Conservation (phyloP, 2,113 vertebrate species). For the Varanus komodoensis region DNA sequence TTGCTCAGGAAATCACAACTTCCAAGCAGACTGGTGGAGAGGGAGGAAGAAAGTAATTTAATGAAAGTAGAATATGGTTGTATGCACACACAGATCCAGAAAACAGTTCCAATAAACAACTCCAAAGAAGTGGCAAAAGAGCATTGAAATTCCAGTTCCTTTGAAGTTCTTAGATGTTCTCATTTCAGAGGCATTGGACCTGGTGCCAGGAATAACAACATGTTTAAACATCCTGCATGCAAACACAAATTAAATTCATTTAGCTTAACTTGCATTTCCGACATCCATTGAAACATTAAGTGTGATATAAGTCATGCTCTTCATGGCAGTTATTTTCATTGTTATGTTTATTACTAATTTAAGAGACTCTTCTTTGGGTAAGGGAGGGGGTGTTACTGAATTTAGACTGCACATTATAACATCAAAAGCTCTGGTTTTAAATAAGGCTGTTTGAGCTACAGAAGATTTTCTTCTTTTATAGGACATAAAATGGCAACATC, state of each 20-base stretch:
- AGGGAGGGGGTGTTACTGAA: constrained; percentile 66
- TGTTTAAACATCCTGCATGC: constrained; percentile 76
- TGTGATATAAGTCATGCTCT: constrained; percentile 69
- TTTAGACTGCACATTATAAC: constrained; percentile 73
- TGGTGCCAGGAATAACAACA: constrained; percentile 84
- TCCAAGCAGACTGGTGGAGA: constrained; percentile 8
- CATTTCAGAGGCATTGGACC: constrained; percentile 77
- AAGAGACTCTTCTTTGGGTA: constrained; percentile 56
- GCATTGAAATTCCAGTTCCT: constrained; percentile 74
- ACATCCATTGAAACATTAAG: constrained; percentile 68
- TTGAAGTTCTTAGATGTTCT: constrained; percentile 83
- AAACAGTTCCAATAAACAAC: constrained; percentile 83
- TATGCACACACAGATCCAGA: constrained; percentile 79
- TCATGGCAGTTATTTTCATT: constrained; percentile 72
- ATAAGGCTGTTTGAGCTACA: constrained; percentile 70
- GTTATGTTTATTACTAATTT: constrained; percentile 76
- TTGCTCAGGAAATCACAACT: constrained; percentile 75
- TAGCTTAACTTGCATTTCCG: constrained; percentile 63
- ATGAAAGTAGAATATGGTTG: constrained; percentile 77
- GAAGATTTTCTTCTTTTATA: constrained; percentile 66
- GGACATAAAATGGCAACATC: constrained; percentile 68
- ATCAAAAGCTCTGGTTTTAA: constrained; percentile 72
- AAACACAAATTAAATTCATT: constrained; percentile 71
- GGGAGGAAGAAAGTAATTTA: constrained; percentile 73
- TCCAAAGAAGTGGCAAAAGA: constrained; percentile 74